phyloP scores from a whole-genome alignment of 2,113 vertebrate species.

The Fregetta grallaria region DNA sequence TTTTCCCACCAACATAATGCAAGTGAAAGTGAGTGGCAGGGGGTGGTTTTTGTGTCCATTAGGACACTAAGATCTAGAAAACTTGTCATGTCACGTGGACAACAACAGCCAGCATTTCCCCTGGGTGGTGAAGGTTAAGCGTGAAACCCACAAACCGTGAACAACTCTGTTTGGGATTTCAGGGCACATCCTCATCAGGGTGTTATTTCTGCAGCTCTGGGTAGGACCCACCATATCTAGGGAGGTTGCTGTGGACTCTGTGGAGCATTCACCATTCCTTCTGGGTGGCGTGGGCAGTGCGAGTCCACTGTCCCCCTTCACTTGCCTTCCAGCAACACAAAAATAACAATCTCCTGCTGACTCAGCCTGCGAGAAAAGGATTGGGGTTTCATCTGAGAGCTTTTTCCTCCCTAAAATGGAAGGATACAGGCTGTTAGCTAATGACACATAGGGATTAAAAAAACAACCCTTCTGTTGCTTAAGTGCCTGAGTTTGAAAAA shows the following conservation, averaged over 20 bases:
- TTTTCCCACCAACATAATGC: not conserved
- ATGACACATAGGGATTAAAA: not conserved
- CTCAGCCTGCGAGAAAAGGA: not conserved
- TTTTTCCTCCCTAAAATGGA: not conserved
- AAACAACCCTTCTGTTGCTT: not conserved
- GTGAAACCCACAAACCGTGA: not conserved
- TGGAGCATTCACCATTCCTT: not conserved
- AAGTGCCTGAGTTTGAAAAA: not conserved
- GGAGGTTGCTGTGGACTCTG: not conserved
- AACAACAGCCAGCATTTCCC: not conserved
- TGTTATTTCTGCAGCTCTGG: not conserved
- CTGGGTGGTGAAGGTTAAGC: not conserved
- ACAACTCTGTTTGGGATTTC: not conserved
- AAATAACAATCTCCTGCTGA: not conserved
- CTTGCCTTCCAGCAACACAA: not conserved
- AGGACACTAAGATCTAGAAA: not conserved
- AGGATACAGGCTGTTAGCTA: not conserved
- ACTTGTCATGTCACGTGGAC: not conserved
- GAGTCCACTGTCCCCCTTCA: not conserved
- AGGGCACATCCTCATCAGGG: not conserved
- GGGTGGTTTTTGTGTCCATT: not conserved
- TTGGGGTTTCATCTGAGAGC: not conserved
- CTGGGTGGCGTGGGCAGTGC: not conserved
- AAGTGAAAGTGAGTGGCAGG: not conserved
- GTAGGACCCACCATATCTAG: fast-evolving